phyloP scores from a whole-genome alignment of 2,113 vertebrate species.

The Neopipo cinnamomea region DNA sequence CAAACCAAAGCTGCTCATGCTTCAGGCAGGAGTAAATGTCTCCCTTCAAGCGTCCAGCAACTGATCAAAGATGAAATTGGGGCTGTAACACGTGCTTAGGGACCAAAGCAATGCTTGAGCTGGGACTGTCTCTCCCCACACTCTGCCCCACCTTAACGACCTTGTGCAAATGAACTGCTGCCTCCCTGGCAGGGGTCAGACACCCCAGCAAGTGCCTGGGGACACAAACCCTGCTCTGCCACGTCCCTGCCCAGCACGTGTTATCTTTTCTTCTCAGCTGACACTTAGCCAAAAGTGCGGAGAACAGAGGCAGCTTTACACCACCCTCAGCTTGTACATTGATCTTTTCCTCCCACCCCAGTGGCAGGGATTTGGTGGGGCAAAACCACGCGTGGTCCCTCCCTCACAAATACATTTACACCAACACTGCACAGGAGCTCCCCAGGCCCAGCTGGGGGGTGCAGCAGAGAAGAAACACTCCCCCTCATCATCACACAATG shows the following conservation, averaged over 20 bases:
- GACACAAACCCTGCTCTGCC: background rate
- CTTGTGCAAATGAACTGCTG: background rate
- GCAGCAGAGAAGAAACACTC: background rate
- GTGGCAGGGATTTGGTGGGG: constrained; percentile 45
- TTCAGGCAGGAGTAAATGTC: background rate
- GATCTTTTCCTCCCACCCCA: constrained; percentile 57
- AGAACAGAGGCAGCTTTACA: constrained; percentile 67
- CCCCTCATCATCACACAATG: constrained; percentile 64
- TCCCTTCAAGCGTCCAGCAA: background rate
- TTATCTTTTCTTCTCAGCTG: constrained; percentile 56
- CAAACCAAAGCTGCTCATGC: background rate
- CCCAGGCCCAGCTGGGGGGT: background rate
- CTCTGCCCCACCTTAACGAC: background rate
- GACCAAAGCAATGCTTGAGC: background rate
- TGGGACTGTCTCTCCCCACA: background rate
- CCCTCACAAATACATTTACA: constrained; percentile 1
- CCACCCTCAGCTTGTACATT: background rate
- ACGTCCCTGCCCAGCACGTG: background rate
- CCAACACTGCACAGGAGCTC: constrained; percentile 40
- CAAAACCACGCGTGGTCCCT: background rate
- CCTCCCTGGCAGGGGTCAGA: background rate
- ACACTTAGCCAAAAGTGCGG: background rate
- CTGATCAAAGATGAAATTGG: background rate
- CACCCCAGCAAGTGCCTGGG: background rate
- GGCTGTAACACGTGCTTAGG: background rate